Conservation (phyloP, 2,797 vertebrate species). For the Hybognathus amarus region DNA sequence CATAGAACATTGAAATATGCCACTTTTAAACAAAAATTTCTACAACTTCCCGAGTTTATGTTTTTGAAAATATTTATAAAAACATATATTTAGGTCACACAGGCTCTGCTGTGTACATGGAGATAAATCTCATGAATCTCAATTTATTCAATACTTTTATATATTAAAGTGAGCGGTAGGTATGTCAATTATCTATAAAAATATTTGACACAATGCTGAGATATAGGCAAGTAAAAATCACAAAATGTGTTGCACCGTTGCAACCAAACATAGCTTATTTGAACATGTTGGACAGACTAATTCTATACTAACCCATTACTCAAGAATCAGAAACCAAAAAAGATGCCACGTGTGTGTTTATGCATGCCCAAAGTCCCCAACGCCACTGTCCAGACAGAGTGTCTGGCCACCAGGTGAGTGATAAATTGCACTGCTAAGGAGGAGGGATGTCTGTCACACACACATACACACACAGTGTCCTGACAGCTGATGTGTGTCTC, state of each 20-base stretch:
- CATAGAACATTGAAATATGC: neutral
- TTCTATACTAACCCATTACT: neutral
- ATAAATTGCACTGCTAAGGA: slow-evolving; percentile 79
- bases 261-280: neutral
- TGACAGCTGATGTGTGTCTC: slow-evolving; percentile 49
- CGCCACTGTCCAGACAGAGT: slow-evolving; percentile 40
- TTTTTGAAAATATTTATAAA: neutral
- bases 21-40: neutral
- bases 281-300: neutral
- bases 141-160: neutral
- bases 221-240: neutral
- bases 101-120: neutral
- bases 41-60: neutral
- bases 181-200: neutral
- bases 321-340: neutral
- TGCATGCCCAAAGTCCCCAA: slow-evolving; percentile 41
- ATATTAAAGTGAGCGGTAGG: neutral
- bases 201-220: neutral
- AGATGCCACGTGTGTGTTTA: slow-evolving; percentile 11
- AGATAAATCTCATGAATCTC: neutral
- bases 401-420: slow-evolving; percentile 70
- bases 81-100: neutral
- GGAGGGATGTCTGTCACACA: slow-evolving; percentile 77
- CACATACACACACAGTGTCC: neutral
- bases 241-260: too few relatives aligned